phyloP scores from a whole-genome alignment of 2,797 vertebrate genomes.

The Parauchenoglanis punctatus region DNA sequence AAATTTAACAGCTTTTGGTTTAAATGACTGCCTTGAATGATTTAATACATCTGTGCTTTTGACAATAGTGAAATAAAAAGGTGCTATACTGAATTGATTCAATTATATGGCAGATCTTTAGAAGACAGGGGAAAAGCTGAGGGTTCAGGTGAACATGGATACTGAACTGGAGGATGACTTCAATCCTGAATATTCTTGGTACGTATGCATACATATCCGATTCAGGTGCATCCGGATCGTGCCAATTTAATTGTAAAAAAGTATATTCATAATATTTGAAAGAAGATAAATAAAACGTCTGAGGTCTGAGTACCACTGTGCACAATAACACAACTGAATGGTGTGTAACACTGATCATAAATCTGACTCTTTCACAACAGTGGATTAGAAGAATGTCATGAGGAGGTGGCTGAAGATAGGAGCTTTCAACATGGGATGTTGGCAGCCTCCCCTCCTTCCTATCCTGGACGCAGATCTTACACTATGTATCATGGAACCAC shows the following conservation, averaged over 20 bases:
- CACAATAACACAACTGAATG: too few species aligned
- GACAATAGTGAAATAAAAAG: background rate
- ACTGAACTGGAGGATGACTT: background rate
- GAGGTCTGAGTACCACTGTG: too few species aligned
- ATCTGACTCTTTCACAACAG: background rate
- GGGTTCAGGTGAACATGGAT: background rate
- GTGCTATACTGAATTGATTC: too few species aligned
- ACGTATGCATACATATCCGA: background rate
- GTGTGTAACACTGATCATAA: too few species aligned
- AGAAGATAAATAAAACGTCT: too few species aligned
- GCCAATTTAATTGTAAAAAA: too few species aligned
- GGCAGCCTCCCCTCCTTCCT: background rate
- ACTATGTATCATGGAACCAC: conserved; percentile 52
- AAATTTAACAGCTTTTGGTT: too few species aligned
- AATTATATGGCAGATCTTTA: too few species aligned
- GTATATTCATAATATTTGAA: too few species aligned
- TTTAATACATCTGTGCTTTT: background rate
- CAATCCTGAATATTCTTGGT: background rate
- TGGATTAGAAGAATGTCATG: background rate
- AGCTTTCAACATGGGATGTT: background rate
- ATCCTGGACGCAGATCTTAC: background rate
- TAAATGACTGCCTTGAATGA: too few species aligned
- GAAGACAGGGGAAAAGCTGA: too few species aligned
- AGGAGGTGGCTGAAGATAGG: background rate
- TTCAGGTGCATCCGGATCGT: too few species aligned